Evolutionary conservation across 1,140 invertebrate species (phyloP).

Genomic region (Delia radicum): DNA sequence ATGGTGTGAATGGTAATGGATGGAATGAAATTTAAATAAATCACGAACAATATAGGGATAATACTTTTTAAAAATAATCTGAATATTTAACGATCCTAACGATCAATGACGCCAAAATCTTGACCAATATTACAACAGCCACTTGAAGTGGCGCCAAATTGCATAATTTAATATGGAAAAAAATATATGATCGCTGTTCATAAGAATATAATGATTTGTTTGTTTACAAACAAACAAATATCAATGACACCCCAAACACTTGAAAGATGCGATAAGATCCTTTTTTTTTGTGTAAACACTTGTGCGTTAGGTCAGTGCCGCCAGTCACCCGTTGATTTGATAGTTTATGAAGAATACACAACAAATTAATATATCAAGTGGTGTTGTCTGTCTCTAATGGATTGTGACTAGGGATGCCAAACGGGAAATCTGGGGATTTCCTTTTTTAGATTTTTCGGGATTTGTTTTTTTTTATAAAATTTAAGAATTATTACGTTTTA

Average conservation of each 20-base stretch:
- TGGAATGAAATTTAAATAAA: too few relatives aligned
- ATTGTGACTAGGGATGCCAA: too few relatives aligned
- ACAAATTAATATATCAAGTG: constrained; percentile 17
- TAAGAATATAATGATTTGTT: background rate
- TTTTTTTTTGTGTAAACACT: background rate
- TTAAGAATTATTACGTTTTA: too few relatives aligned
- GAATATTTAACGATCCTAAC: too few relatives aligned
- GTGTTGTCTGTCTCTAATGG: background rate
- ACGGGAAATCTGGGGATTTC: too few relatives aligned
- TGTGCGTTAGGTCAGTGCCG: constrained; percentile 11
- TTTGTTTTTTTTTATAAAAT: too few relatives aligned
- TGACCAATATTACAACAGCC: too few relatives aligned
- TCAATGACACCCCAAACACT: background rate
- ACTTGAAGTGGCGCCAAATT: constrained; percentile 1
- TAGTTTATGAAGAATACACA: background rate
- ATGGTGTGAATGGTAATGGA: too few relatives aligned
- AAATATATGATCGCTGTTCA: background rate
- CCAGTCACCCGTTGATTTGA: background rate
- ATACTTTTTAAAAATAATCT: too few relatives aligned
- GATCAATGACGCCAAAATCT: too few relatives aligned
- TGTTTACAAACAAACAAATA: background rate
- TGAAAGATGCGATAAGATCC: background rate
- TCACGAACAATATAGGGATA: too few relatives aligned
- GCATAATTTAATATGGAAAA: background rate
- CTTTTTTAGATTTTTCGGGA: too few relatives aligned